Evolutionary conservation across 2,888 invertebrate species (phyloP), one percentile per base, ranked within the genome.

Genomic region (Pterostichus niger): DNA sequence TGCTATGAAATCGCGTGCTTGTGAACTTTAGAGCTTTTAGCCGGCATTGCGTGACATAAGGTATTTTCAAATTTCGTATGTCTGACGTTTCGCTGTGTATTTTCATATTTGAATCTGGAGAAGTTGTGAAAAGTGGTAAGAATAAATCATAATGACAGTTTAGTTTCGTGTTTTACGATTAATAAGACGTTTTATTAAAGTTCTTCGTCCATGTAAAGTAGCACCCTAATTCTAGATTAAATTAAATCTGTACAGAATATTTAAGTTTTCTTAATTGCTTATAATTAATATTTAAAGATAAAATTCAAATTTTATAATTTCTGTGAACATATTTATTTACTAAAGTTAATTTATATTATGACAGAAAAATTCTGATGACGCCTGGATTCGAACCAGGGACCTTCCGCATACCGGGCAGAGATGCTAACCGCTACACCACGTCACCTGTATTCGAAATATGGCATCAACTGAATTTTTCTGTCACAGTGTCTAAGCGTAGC

Each of bases 81-180:
- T 24, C 64, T 79, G 79, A 46, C 79, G 64, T 79, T 79, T 24
- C 44, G 49, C 64, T 11, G 40, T 61, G 64, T 64, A 79, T 61
- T 79, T 79, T 79, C 79, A 64, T 64, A 79, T 59, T 49, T 54
- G 68, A 54, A 31, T 64, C 59, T 15, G 17, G 17, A 40, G 31
- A 79, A 79, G 46, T 79, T 79, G 64, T 79, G 80, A 71, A 80
- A 80, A 80, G 80, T 80, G 52, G 71, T 49, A 52, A 80, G 71
- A 54, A 80, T 80, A 80, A 80, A 80, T 80, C 80, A 80, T 71
- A 52, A 71, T 80, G 80, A 80, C 80, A 80, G 80, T 71, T 77
- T 71, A 54, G 44, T 71, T 56, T 77, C 77, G 77, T 77, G 77
- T 77, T 77, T 77, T 35, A 77, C 40, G 77, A 77, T 77, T 54